phyloP scores from a whole-genome alignment of 2,113 vertebrate species.

The Aegotheles bennettii region DNA sequence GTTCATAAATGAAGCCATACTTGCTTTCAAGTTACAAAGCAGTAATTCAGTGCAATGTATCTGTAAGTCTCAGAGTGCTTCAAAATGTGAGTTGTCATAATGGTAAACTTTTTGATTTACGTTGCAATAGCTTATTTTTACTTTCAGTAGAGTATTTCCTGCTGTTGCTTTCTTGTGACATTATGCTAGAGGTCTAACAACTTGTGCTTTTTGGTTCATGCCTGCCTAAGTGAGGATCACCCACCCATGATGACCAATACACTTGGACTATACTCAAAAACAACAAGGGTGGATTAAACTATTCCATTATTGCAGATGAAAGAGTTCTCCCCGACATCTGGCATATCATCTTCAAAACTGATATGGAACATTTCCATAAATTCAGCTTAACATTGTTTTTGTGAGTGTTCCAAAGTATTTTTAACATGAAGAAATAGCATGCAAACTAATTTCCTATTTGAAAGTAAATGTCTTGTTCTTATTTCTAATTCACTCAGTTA shows the following conservation, averaged over 20 bases:
- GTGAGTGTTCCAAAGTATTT: slow-evolving; percentile 63
- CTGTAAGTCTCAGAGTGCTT: background rate
- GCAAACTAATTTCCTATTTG: slow-evolving; percentile 62
- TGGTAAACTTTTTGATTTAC: background rate
- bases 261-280: slow-evolving; percentile 61
- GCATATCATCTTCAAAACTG: slow-evolving; percentile 63
- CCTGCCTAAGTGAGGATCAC: slow-evolving; percentile 59
- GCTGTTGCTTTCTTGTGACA: slow-evolving; percentile 54
- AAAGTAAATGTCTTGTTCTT: slow-evolving; percentile 60
- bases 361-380: slow-evolving; percentile 56
- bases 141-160: slow-evolving; percentile 37
- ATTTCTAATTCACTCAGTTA: slow-evolving; percentile 50
- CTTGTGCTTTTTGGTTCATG: slow-evolving; percentile 61
- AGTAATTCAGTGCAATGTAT: background rate
- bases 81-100: background rate
- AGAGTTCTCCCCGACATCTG: slow-evolving; percentile 56
- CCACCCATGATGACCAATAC: slow-evolving; percentile 72
- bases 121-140: slow-evolving; percentile 41
- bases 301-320: slow-evolving; percentile 68
- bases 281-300: slow-evolving; percentile 69
- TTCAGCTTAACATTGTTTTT: slow-evolving; percentile 58
- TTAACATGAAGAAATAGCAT: slow-evolving; percentile 66
- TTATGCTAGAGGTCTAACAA: slow-evolving; percentile 46
- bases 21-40: background rate
- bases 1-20: background rate